Evolutionary conservation across 2,888 invertebrate species (phyloP), one percentile per base, ranked within the genome.

Genomic region (Caenorhabditis macrosperma): DNA sequence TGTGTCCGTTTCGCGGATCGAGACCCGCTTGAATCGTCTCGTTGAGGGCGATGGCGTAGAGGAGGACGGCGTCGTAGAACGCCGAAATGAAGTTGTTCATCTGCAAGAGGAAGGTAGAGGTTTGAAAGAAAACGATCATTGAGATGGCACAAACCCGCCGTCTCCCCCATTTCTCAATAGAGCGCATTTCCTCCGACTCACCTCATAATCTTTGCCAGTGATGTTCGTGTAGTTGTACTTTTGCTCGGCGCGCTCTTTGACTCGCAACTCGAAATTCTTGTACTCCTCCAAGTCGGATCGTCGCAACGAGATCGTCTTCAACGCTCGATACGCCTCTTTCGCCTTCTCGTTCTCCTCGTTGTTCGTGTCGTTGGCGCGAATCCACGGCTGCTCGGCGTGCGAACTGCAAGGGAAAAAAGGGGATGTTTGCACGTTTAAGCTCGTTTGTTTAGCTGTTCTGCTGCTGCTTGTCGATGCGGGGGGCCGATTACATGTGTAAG

Each of bases 61-160:
- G 93, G 0, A 97, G 93, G 12, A 98, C 95, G 0, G 97, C 97
- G 90, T 99, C 97, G 91, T 97, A 96, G 92, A 98, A 96, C 1
- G 97, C 96, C 0, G 95, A 95, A 63, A 96, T 96, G 91, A 95
- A 96, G 41, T 95, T 95, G 79, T 96, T 96, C 46, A 96, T 95
- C 86, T 95, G 88, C 26, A 88, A 84, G n/a, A n/a, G n/a, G n/a
- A n/a, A n/a, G n/a, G n/a, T n/a, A n/a, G n/a, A n/a, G n/a, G n/a
- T n/a, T n/a, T n/a, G n/a, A n/a, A n/a, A n/a, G n/a, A n/a, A n/a
- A n/a, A n/a, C n/a, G n/a, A n/a, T n/a, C n/a, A n/a, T n/a, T n/a
- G n/a, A n/a, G n/a, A n/a, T n/a, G n/a, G n/a, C n/a, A n/a, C n/a
- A n/a, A n/a, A n/a, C n/a, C n/a, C n/a, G n/a, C n/a, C n/a, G n/a